Evolutionary conservation across 2,888 invertebrate genomes (phyloP).

Genomic region (Phyllotreta striolata): DNA sequence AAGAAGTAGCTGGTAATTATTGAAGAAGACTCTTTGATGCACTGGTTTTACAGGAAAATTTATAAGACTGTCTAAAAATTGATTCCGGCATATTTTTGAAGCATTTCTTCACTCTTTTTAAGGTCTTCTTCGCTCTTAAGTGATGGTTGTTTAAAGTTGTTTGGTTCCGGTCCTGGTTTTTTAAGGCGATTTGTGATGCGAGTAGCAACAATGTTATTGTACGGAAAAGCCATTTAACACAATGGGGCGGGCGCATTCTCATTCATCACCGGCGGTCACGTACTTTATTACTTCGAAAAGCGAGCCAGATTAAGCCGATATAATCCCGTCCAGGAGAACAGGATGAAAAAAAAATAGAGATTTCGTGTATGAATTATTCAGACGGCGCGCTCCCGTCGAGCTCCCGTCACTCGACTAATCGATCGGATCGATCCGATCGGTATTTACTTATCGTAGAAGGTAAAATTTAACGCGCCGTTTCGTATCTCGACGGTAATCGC

Average conservation of each 20-base stretch:
- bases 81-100: too few relatives aligned
- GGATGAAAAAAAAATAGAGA: constrained; percentile 6
- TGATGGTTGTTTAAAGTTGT: too few relatives aligned
- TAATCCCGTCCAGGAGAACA: not conserved
- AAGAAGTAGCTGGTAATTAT: too few relatives aligned
- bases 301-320: constrained; percentile 22
- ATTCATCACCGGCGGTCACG: constrained; percentile 39
- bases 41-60: too few relatives aligned
- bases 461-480: too few relatives aligned
- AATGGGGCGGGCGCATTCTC: constrained; percentile 38
- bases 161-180: constrained; percentile 24
- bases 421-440: not conserved
- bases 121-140: too few relatives aligned
- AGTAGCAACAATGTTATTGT: constrained; percentile 36
- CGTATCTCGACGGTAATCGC: too few relatives aligned
- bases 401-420: not conserved
- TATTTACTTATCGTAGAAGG: too few relatives aligned
- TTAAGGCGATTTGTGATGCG: constrained; percentile 46
- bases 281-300: constrained; percentile 29
- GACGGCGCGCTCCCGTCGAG: not conserved
- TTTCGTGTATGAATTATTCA: constrained; percentile 18
- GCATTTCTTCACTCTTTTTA: too few relatives aligned
- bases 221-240: constrained; percentile 40
- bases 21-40: too few relatives aligned
- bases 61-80: too few relatives aligned